These are phyloP conservation scores for Watersipora subatra DNA, from an alignment of 1,140 invertebrate genomes.

Conservation along the genomic window DNA sequence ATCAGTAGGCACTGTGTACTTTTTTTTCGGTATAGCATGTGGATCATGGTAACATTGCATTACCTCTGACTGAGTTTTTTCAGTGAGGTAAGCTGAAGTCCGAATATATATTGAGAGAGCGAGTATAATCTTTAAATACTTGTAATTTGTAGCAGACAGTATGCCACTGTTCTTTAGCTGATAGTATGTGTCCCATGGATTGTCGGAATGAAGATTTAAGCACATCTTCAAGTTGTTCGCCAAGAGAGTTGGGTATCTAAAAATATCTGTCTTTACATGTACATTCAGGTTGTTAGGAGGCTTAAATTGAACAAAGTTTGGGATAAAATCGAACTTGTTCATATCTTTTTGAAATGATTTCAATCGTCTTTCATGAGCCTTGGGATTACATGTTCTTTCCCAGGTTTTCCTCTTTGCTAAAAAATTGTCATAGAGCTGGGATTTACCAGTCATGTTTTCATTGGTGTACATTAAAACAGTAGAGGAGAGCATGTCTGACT, in stretches of 20 bases:
- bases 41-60: too few species aligned
- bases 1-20: too few species aligned
- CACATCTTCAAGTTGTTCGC: not conserved
- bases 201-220: not conserved
- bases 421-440: too few species aligned
- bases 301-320: not conserved
- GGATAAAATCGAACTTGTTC: not conserved
- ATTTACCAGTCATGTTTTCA: not conserved
- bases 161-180: too few species aligned
- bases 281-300: not conserved
- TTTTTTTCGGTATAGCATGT: too few species aligned
- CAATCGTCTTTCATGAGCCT: not conserved
- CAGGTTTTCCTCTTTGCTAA: not conserved
- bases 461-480: not conserved
- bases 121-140: too few species aligned
- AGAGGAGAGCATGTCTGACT: not conserved
- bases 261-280: not conserved
- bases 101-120: too few species aligned
- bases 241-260: not conserved
- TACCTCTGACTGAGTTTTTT: too few species aligned
- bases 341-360: not conserved
- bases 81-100: too few species aligned
- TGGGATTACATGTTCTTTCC: not conserved
- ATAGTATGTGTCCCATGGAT: too few species aligned
- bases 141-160: too few species aligned